Base-by-base conservation (phyloP, 2,797 vertebrate species). In the Acestrorhynchus altus region DNA sequence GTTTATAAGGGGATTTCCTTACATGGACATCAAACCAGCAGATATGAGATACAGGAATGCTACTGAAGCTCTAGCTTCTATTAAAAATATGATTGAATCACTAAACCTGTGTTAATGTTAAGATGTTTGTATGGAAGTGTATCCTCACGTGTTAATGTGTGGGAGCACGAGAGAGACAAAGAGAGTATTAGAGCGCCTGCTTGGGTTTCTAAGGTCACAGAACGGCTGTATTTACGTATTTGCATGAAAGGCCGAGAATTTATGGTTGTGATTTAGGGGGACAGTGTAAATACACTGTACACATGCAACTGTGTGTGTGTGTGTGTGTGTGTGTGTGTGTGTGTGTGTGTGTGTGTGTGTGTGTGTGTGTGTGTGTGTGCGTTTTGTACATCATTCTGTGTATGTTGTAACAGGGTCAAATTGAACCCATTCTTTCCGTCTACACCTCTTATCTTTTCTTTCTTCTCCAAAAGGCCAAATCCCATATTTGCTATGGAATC, bases 21-120 rank as follows among this genome's bases (percentile, higher is more conserved):
- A 78, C 63, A 84, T 75, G 83, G 82, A 65, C 80, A 82, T 56
- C 68, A 73, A 72, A 68, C 78, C 70, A 82, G 60, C 61, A 15
- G 49, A 81, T 31, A 66, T 59, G 60, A 65, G 63, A n/a, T 18
- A 52, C 47, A 2, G 31, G 68, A 70, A 81, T 70, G 28, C 49
- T 71, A 72, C 51, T 57, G 35, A 67, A 35, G 59, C 64, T 65
- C 67, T 76, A 64, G 26, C 63, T 77, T 76, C 49, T 68, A 72
- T 73, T 79, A 79, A 79, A 79, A 77, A 68, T 56, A 64, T 12
- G 59, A 13, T 42, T 49, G 59, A 59, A 81, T 72, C 74, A 63
- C 31, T 57, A 72, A 66, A 59, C 63, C 59, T 74, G 75, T 47
- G 20, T 46, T 78, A 68, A 63, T 69, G 79, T 42, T 76, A 56